Evolutionary conservation across 2,797 vertebrate genomes (phyloP), one percentile per base, ranked within the genome.

Genomic region (Cyclura pinguis): DNA sequence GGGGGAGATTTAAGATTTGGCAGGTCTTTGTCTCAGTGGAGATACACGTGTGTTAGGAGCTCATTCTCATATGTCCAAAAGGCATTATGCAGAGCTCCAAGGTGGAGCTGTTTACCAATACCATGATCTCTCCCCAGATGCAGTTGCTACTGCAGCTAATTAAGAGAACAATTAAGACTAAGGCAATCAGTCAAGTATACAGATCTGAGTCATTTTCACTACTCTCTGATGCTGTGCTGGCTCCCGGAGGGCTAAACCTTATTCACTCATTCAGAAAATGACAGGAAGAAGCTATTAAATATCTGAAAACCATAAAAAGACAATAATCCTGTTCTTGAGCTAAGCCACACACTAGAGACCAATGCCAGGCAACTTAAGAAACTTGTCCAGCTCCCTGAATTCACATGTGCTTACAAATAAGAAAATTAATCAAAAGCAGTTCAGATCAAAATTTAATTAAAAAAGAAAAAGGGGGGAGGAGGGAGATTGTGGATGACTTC

Each of bases 81-180:
- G 97, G 97, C 98, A 96, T 96, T 94, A 93, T 94, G 93, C 93
- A 97, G 97, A 95, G 95, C 98, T 98, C 97, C 97, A 97, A 98
- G 97, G 97, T 97, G 96, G 96, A 97, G 97, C 95, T 97, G 97
- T 97, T 97, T 97, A 97, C 97, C 97, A 96, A 97, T 97, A 97
- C 95, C 5, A 77, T 95, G 97, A 98, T 97, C 97, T 98, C 98
- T 98, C 98, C 98, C 97, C 97, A 98, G 98, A 98, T 98, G 98
- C 97, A 97, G 97, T 97, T 97, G 97, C 97, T 97, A 97, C 98
- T 98, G 97, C 97, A 98, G 98, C 98, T 98, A 99, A 99, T 99
- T 99, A 99, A 98, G 98, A 98, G 98, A 98, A 98, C 98, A 98
- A 98, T 99, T 98, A 98, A 98, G 98, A 98, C 97, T 97, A 97